These are phyloP conservation scores for Hemibagrus guttatus DNA, from an alignment of 2,797 vertebrate species.

Conservation along the genomic window DNA sequence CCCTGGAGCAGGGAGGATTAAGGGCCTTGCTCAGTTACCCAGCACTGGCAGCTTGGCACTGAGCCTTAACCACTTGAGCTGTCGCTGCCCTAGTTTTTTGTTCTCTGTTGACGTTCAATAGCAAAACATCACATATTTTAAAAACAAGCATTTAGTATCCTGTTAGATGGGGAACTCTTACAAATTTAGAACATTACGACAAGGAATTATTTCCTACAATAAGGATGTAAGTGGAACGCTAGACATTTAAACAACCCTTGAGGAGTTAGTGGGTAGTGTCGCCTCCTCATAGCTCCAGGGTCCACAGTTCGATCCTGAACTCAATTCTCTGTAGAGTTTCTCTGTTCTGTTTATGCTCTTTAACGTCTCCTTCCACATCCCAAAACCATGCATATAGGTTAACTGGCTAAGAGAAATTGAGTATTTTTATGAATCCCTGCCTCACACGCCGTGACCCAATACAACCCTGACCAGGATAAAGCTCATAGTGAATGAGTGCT, in stretches of 20 bases:
- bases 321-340: background rate
- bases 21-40: too few species aligned
- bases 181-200: background rate
- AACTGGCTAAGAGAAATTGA: background rate
- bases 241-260: slow-evolving; percentile 7
- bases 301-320: background rate
- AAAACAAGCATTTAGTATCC: background rate
- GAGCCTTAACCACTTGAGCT: too few species aligned
- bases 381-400: background rate
- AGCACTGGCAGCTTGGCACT: too few species aligned
- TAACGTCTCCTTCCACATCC: background rate
- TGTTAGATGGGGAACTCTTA: background rate
- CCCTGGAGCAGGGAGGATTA: too few species aligned
- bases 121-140: background rate
- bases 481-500: background rate
- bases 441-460: background rate
- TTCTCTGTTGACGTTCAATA: background rate
- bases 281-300: background rate
- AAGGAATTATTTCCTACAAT: background rate
- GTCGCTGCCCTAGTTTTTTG: too few species aligned
- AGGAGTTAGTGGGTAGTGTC: background rate
- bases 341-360: too few species aligned
- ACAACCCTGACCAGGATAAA: background rate
- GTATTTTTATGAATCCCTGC: background rate
- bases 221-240: background rate